Evolutionary conservation across 1,140 invertebrate genomes (phyloP), one percentile per base, ranked within the genome.

Genomic region (Zaprionus inermis): DNA sequence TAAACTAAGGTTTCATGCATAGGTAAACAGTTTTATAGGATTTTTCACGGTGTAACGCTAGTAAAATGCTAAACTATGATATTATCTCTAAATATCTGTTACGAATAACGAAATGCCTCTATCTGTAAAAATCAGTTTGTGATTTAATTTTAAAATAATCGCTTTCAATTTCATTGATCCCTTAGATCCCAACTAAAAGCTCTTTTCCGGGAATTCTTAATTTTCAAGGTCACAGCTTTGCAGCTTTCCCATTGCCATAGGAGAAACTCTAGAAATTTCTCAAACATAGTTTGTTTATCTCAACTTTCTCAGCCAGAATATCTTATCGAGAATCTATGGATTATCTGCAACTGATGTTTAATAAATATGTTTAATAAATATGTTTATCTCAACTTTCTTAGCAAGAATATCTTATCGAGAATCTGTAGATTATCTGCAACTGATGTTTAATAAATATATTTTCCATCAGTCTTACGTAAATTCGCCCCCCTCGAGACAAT

Each of bases 391-490:
- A 46, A 32, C 5, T 44, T 59, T 46, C 1, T 11, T 11, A 44
- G 38, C n/a, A 1, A 14, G n/a, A 9, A 44, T 9, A 0, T 18
- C 5, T 49, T 32, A 60, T 20, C 41, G 46, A 49, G 18, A 24
- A 9, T 44, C n/a, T 59, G 12, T 44, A n/a, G n/a, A 28, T 30
- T 30, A 46, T 28, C 4, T 16, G 0, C 36, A 28, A 11, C 5
- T 18, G n/a, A 58, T 57, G n/a, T 18, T 9, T 46, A 10, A 3
- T 18, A n/a, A n/a, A 18, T 11, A 22, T 12, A 49, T 10, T 49
- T 49, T 12, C 1, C 10, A 49, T 22, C 16, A 10, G 12, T 34
- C 55, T 67, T 67, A 68, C 65, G 64, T 66, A 72, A 71, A 64
- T 36, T n/a, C 14, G n/a, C 6, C 12, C 34, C 24, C n/a, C n/a